These are phyloP conservation scores for Apodemus agrarius DNA, from an alignment of 2,797 vertebrate species.

Conservation along the genomic window DNA sequence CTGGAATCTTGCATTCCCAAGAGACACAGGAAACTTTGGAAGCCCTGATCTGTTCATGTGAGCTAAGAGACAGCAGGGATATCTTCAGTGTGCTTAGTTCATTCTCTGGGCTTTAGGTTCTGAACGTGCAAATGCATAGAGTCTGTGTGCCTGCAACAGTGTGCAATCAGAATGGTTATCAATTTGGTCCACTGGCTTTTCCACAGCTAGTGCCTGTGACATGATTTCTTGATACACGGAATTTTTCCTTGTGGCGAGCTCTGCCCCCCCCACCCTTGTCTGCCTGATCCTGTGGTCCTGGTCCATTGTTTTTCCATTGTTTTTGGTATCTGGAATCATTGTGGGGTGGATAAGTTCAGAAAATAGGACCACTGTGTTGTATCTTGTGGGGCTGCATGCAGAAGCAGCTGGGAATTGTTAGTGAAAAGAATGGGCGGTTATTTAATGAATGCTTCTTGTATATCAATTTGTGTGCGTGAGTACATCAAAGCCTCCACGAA, in stretches of 20 bases:
- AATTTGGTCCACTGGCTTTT: background rate
- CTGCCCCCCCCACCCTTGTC: background rate
- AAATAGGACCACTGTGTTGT: background rate
- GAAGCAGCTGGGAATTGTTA: background rate
- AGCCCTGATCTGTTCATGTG: background rate
- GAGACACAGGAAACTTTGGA: background rate
- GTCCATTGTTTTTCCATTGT: background rate
- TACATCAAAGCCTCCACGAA: background rate
- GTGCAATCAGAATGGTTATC: rapidly evolving
- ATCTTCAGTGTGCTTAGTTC: background rate
- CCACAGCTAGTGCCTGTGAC: background rate
- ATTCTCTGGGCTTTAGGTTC: slow-evolving; percentile 9
- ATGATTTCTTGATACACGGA: background rate
- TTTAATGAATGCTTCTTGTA: background rate
- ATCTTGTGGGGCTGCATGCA: no score
- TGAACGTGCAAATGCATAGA: background rate
- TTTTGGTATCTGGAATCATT: background rate
- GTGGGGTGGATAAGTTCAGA: background rate
- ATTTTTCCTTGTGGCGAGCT: background rate
- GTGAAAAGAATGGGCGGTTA: background rate
- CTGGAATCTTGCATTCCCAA: background rate
- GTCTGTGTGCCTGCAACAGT: background rate
- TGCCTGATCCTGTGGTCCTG: background rate
- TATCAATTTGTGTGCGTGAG: background rate
- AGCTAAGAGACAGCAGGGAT: background rate